Base-by-base conservation (phyloP, 2,888 invertebrate species). In the Ctenicera cuprea region DNA sequence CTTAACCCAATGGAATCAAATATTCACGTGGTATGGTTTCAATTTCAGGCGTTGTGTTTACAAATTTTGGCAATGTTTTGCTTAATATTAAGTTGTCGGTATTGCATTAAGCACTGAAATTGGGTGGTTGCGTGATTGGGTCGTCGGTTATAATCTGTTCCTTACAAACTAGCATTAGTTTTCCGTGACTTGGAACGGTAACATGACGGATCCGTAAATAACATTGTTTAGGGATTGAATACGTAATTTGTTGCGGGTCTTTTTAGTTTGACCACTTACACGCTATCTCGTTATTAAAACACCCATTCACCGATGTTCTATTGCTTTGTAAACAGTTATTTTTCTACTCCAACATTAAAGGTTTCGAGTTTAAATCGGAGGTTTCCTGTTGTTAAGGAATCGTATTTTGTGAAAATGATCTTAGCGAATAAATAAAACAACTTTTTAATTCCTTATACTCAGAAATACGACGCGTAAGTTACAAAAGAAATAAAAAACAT, bases 231-330 rank as follows among this genome's bases (percentile, higher is more conserved):
- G 71, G 62, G 45, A 57, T 45, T 50, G 66, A 59, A 66, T 71
- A 71, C 61, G 65, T 67, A 67, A 67, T 74, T 70, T 69, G 50
- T 63, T 69, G 57, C 54, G 43, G 50, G 74, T 62, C 65, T 69
- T 74, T 71, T 62, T 61, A 37, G 70, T 64, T 65, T 65, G 71
- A 62, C 69, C 66, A 68, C 74, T 50, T 50, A 68, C 74, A 74
- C 74, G 74, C 74, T 11, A 74, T 74, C 59, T 68, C 14, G 38
- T 69, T 73, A 69, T 69, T 73, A 69, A 64, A 73, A 64, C 33
- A 45, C 16, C 30, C 68, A 38, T 41, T 65, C 54, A 14, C 26
- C 11, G 45, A 14, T 38, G 45, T 26, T 62, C 62, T 43, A 14
- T 30, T 43, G 14, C 43, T 41, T 50, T 16, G 18, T 22, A 20